Evolutionary conservation across 2,797 vertebrate genomes (phyloP).

Genomic region (Myripristis murdjan): DNA sequence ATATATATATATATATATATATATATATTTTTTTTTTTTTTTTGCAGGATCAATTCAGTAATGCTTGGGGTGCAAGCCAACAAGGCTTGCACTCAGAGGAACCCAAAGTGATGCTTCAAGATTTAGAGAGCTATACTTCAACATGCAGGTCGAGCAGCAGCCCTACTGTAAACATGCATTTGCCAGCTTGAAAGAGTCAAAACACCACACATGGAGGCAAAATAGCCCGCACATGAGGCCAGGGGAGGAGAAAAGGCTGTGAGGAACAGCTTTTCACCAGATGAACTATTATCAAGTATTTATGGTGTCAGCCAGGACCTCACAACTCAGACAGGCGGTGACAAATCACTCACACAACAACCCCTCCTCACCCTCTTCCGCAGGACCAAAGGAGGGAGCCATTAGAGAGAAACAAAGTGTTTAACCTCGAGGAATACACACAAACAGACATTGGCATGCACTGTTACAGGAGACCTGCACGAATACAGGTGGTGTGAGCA

Average conservation of each 20-base stretch:
- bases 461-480: slow-evolving; percentile 19
- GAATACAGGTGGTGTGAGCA: slow-evolving; percentile 12
- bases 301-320: slow-evolving; percentile 66
- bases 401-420: slow-evolving; percentile 66
- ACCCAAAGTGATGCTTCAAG: background rate
- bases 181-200: background rate
- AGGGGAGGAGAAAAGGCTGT: slow-evolving; percentile 32
- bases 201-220: slow-evolving; percentile 8
- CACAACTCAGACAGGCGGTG: slow-evolving; percentile 60
- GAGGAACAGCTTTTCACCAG: slow-evolving; percentile 73
- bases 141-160: slow-evolving; percentile 9
- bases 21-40: too few relatives aligned
- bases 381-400: slow-evolving; percentile 49
- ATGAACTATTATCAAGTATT: slow-evolving; percentile 78
- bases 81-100: too few relatives aligned
- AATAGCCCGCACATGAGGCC: slow-evolving; percentile 34
- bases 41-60: too few relatives aligned
- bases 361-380: slow-evolving; percentile 53
- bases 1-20: too few relatives aligned
- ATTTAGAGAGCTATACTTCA: background rate
- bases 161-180: slow-evolving; percentile 26
- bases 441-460: slow-evolving; percentile 43
- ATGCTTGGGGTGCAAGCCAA: too few relatives aligned
- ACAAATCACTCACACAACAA: slow-evolving; percentile 68
- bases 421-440: slow-evolving; percentile 67